phyloP scores from a whole-genome alignment of 2,797 vertebrate genomes.

The Synanceia verrucosa region DNA sequence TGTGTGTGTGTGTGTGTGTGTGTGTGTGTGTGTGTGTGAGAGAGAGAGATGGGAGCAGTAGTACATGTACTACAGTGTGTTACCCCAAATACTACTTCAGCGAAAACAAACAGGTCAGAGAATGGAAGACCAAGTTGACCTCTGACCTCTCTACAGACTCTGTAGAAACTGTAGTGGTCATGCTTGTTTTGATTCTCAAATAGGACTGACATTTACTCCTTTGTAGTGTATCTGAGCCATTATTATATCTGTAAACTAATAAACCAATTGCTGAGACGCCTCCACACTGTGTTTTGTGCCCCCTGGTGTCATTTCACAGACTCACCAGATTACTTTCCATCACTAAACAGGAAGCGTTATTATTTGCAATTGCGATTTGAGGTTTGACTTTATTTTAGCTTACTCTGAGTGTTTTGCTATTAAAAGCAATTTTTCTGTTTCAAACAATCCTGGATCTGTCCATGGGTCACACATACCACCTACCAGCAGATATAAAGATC shows the following conservation, averaged over 20 bases:
- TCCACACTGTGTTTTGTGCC: neutral
- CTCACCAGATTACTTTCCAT: neutral
- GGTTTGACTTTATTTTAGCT: neutral
- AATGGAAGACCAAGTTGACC: neutral
- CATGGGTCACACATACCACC: too few relatives aligned
- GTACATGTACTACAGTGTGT: too few relatives aligned
- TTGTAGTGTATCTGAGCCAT: conserved; percentile 15
- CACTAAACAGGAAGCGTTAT: neutral
- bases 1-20: neutral
- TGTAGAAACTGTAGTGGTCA: neutral
- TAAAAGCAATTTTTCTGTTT: neutral
- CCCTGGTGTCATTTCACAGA: conserved; percentile 3
- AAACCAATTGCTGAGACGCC: neutral
- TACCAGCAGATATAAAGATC: too few relatives aligned
- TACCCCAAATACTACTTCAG: too few relatives aligned
- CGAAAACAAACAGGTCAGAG: neutral
- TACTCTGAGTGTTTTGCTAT: neutral
- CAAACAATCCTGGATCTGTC: too few relatives aligned
- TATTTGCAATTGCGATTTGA: conserved; percentile 3
- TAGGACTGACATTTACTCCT: neutral
- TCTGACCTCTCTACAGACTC: neutral
- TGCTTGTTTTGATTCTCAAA: neutral
- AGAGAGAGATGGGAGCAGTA: neutral
- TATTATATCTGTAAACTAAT: conserved; percentile 16
- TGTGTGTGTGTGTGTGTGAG: neutral